Conservation (phyloP, 2,113 vertebrate genomes). For the Colossoma macropomum region DNA sequence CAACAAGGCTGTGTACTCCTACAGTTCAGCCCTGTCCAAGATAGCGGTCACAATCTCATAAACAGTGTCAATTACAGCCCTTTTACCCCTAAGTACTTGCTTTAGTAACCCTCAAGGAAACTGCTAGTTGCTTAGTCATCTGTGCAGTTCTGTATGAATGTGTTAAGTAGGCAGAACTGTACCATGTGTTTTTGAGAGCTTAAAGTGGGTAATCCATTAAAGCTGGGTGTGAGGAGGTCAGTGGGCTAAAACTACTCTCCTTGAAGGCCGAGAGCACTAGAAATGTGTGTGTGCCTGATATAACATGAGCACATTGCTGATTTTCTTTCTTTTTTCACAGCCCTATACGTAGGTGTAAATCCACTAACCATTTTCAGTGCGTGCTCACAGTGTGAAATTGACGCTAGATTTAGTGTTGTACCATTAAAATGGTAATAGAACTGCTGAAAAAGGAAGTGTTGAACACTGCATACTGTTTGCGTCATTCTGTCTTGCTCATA, state of each 20-base stretch:
- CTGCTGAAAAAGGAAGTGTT: no score
- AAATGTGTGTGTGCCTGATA: slow-evolving; percentile 3
- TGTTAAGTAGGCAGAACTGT: slow-evolving; percentile 19
- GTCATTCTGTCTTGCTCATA: no score
- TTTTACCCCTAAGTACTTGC: not conserved
- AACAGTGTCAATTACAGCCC: slow-evolving; percentile 30
- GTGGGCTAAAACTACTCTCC: slow-evolving; percentile 20
- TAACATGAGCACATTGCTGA: no score
- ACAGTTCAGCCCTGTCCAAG: slow-evolving; percentile 29
- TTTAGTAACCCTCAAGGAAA: not conserved
- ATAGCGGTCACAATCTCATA: slow-evolving; percentile 23
- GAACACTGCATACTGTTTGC: no score
- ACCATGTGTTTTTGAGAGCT: slow-evolving; percentile 32
- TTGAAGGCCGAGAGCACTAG: slow-evolving; percentile 5
- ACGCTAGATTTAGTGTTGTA: no score
- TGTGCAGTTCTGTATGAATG: slow-evolving; percentile 6
- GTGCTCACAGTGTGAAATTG: no score
- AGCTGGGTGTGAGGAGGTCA: slow-evolving; percentile 30
- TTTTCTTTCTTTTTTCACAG: not conserved
- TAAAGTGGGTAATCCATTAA: slow-evolving; percentile 27
- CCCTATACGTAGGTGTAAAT: not conserved
- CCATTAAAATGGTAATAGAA: no score
- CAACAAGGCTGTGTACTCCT: slow-evolving; percentile 1
- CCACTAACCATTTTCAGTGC: no score
- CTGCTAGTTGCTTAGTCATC: not conserved